Percentiles rank a stretch among this genome's conserved stretches.
Evolutionary conservation across 2,113 vertebrate genomes (phyloP).

Genomic region (Arvicanthis niloticus): DNA sequence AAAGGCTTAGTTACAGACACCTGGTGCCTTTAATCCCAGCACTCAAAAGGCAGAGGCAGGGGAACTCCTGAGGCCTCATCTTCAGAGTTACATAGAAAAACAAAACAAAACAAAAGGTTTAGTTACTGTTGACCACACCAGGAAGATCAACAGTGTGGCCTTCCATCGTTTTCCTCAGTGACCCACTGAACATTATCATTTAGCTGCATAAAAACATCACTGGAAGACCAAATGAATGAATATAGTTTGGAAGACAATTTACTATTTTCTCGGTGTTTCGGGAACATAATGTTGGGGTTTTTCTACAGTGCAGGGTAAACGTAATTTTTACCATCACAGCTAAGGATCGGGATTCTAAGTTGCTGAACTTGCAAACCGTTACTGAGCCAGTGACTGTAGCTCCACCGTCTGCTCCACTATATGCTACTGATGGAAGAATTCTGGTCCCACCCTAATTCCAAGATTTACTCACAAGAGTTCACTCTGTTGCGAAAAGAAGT

Average conservation of each 20-base stretch:
- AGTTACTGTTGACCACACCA: background rate
- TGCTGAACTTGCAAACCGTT: background rate
- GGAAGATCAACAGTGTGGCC: background rate
- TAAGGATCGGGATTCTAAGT: background rate
- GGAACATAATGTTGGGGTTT: background rate
- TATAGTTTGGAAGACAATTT: background rate
- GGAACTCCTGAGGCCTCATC: too few species aligned
- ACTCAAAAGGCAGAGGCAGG: too few species aligned
- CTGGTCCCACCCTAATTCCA: slow-evolving; percentile 27
- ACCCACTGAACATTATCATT: background rate
- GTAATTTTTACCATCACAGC: background rate
- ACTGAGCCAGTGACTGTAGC: background rate
- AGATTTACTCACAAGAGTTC: slow-evolving; percentile 33
- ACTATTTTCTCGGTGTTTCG: background rate
- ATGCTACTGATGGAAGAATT: background rate
- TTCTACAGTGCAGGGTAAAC: background rate
- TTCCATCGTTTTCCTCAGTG: background rate
- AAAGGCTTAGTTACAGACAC: background rate
- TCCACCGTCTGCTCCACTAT: slow-evolving; percentile 16
- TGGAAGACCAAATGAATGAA: slow-evolving; percentile 20
- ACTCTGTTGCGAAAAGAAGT: background rate
- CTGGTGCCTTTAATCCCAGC: too few species aligned
- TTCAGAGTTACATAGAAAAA: too few species aligned
- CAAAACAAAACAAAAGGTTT: background rate
- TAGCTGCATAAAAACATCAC: background rate